Percentiles rank a stretch among this genome's conserved stretches.
phyloP scores from a whole-genome alignment of 2,888 invertebrate species.

The Microchrysa polita region DNA sequence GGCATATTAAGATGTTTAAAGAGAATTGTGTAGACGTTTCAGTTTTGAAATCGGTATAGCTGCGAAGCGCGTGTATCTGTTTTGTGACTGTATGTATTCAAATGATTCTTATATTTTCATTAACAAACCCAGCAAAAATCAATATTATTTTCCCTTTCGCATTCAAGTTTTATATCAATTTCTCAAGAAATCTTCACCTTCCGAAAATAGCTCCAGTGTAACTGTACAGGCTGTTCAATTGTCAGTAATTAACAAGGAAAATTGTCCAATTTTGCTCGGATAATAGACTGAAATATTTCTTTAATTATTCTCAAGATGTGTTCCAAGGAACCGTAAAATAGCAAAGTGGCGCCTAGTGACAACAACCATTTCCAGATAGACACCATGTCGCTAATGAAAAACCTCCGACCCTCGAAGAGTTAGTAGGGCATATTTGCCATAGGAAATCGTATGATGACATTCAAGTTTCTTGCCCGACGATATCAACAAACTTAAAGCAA shows the following conservation, averaged over 20 bases:
- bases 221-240: neutral
- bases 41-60: too few relatives aligned
- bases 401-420: neutral
- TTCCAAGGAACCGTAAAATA: neutral
- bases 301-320: slow-evolving; percentile 5
- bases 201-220: neutral
- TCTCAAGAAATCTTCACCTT: neutral
- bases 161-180: neutral
- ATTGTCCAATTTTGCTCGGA: slow-evolving; percentile 20
- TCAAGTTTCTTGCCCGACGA: slow-evolving; percentile 1
- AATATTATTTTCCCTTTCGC: too few relatives aligned
- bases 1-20: too few relatives aligned
- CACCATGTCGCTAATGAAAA: neutral
- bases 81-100: too few relatives aligned
- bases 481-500: neutral
- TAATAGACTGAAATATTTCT: neutral
- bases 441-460: slow-evolving; percentile 15
- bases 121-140: too few relatives aligned
- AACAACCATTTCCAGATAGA: neutral
- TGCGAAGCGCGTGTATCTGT: too few relatives aligned
- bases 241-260: slow-evolving; percentile 13
- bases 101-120: too few relatives aligned
- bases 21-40: too few relatives aligned
- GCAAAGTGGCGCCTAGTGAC: neutral
- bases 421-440: neutral